Base-by-base conservation (phyloP, 1,140 invertebrate genomes). In the Atta cephalotes region DNA sequence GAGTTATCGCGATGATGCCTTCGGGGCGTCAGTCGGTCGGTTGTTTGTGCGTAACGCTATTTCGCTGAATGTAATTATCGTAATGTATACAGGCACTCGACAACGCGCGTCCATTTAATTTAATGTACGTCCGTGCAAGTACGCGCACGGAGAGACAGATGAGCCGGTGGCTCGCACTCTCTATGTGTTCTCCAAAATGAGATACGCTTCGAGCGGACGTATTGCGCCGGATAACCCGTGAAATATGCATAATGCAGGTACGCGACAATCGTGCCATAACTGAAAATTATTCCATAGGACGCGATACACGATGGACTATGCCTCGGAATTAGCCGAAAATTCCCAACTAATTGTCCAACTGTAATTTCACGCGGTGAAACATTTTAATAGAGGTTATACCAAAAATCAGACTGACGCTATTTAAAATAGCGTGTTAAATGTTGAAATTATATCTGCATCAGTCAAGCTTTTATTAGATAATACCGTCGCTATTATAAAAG, bases 61-160 rank as follows among this genome's bases (percentile, higher is more conserved):
- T 65, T 60, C 31, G 53, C 21, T 56, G 21, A n/a, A 78, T 49
- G 88, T 87, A 87, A 90, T 90, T 90, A 90, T 89, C 86, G 88
- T 89, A 89, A 89, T 90, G 89, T 84, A 74, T 70, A 79, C 56
- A 49, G n/a, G 35, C 31, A 49, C 53, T 39, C n/a, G 68, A 53
- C 56, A 66, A 89, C 62, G 68, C 88, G 76, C 88, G 63, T 90
- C 85, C 88, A 89, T 89, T 89, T 90, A 90, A 89, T 89, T 89
- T 85, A 90, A 90, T 85, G 80, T 70, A 45, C 68, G 60, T 58
- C 49, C 80, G 80, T 28, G 25, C 63, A 60, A 87, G 71, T 62
- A 79, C 28, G 58, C 31, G 56, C 56, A 21, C 21, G 18, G 7
- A 66, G 39, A 85, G 53, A 87, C 51, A 62, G 51, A 74, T 70